These are phyloP conservation scores for Castor canadensis DNA, from an alignment of 2,113 vertebrate species.

Conservation along the genomic window DNA sequence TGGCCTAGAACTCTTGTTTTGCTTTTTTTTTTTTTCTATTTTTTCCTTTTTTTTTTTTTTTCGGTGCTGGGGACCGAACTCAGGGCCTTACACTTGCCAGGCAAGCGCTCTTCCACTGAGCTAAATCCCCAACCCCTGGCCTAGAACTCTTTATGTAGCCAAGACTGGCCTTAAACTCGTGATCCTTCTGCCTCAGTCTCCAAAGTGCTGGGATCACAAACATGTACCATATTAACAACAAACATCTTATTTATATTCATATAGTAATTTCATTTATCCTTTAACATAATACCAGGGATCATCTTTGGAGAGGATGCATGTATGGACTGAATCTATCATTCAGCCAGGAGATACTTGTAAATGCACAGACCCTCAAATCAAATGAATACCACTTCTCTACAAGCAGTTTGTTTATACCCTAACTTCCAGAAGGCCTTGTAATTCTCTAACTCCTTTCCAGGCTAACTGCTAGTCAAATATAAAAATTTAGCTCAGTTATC, in stretches of 20 bases:
- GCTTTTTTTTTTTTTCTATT: no score
- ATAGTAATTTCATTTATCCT: constrained; percentile 4
- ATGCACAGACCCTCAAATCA: not conserved
- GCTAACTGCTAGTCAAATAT: not conserved
- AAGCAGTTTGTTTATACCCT: not conserved
- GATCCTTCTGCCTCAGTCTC: no score
- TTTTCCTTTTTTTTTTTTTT: no score
- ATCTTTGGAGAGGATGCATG: not conserved
- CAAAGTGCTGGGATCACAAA: no score
- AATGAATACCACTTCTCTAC: not conserved
- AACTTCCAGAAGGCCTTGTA: not conserved
- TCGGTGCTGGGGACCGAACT: no score
- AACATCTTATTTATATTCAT: constrained; percentile 5
- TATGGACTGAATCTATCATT: not conserved
- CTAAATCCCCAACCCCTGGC: no score
- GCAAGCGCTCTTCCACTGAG: no score
- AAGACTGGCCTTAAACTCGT: no score
- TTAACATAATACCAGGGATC: not conserved
- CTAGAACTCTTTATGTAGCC: no score
- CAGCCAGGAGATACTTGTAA: constrained; percentile 1
- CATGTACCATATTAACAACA: not conserved
- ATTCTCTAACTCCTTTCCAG: not conserved
- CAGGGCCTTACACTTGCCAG: no score
- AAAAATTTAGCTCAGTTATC: not conserved
- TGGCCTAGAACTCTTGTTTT: no score